phyloP scores from a whole-genome alignment of 2,113 vertebrate genomes.

The Sminthopsis crassicaudata region DNA sequence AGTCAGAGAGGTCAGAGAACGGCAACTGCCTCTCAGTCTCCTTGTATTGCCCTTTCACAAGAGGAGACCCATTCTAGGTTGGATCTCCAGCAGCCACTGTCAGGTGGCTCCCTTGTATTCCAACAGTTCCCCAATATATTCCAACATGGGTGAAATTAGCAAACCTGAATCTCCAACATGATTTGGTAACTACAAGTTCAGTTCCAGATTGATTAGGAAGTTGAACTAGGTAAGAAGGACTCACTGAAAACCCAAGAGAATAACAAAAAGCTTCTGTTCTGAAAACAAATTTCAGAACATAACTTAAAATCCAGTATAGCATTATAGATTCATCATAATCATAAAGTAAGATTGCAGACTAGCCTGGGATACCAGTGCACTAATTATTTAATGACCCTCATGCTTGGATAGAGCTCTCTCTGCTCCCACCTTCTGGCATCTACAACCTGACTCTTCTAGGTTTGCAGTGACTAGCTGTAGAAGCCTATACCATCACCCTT shows the following conservation, averaged over 20 bases:
- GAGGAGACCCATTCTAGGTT: too few species aligned
- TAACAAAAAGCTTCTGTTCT: background rate
- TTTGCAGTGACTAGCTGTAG: background rate
- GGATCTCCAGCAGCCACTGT: too few species aligned
- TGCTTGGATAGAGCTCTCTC: background rate
- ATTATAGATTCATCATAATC: background rate
- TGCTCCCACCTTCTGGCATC: background rate
- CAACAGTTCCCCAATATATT: too few species aligned
- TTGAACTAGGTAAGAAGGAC: background rate
- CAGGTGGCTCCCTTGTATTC: too few species aligned
- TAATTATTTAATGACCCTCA: background rate
- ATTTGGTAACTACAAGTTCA: background rate
- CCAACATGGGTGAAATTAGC: background rate
- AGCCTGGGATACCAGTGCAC: background rate
- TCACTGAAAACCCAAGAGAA: background rate
- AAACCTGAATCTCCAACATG: background rate
- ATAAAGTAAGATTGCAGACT: background rate
- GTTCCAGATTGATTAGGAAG: background rate
- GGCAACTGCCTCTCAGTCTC: too few species aligned
- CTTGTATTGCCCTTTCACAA: too few species aligned
- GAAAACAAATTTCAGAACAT: background rate
- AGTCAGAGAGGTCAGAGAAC: too few species aligned
- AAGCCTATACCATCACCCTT: background rate
- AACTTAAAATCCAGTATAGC: background rate
- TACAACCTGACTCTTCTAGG: background rate